These are phyloP conservation scores for Xanthia togata DNA, from an alignment of 2,888 invertebrate species.

Conservation along the genomic window DNA sequence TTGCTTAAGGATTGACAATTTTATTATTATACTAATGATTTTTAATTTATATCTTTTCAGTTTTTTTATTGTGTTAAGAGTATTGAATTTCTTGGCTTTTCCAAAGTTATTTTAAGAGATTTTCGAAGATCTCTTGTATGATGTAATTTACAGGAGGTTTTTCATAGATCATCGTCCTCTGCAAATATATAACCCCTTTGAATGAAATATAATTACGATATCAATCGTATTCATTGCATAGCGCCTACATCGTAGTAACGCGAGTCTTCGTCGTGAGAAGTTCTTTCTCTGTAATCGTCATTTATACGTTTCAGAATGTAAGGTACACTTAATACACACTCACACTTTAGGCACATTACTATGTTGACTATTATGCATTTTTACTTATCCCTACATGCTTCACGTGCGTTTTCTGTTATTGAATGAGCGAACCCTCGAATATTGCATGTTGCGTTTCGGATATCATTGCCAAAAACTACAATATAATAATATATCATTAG, in stretches of 20 bases:
- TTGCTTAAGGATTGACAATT: slow-evolving; percentile 34
- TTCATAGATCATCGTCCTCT: slow-evolving; percentile 12
- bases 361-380: neutral
- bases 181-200: neutral
- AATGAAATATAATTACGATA: neutral
- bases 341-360: no score
- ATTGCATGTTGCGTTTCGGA: neutral
- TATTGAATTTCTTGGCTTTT: neutral
- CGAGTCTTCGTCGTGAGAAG: neutral
- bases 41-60: slow-evolving; percentile 6
- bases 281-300: neutral
- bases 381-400: neutral
- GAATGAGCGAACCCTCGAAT: neutral
- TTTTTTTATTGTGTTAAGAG: neutral
- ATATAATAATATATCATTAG: neutral
- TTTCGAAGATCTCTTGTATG: neutral
- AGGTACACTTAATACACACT: neutral
- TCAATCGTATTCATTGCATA: neutral
- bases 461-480: neutral
- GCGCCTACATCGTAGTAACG: neutral
- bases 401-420: neutral
- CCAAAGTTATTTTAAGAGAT: slow-evolving; percentile 2
- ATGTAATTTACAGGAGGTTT: neutral
- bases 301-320: slow-evolving; percentile 9
- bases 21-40: slow-evolving; percentile 17